phyloP scores from a whole-genome alignment of 92 coral and sea anemone species.

The Hydrozoanthus gracilis region DNA sequence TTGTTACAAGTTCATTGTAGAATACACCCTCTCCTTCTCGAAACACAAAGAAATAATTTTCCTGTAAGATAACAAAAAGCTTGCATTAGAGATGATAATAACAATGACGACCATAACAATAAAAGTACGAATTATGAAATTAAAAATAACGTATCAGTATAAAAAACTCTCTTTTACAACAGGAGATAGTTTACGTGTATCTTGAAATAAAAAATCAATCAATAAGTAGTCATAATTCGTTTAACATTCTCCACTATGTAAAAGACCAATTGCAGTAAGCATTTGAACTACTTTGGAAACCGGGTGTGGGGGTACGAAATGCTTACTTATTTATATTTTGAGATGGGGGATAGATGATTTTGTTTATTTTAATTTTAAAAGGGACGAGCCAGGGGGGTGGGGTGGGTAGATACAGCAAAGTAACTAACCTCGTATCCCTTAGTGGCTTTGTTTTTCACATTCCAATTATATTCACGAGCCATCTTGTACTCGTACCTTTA shows the following conservation, averaged over 20 bases:
- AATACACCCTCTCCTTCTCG: constrained; percentile 99
- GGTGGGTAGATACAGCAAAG: background rate
- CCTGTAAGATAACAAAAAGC: constrained; percentile 57
- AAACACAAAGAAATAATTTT: constrained; percentile 96
- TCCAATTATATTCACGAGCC: constrained; percentile 99
- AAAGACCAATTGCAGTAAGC: too few species aligned
- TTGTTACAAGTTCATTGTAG: constrained; percentile 94
- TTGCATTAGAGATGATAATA: background rate
- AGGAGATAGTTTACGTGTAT: too few species aligned
- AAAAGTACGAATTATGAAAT: background rate
- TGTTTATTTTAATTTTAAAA: too few species aligned
- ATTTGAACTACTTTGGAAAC: too few species aligned
- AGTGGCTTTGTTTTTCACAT: constrained; percentile 96
- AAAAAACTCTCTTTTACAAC: too few species aligned
- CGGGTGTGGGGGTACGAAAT: too few species aligned
- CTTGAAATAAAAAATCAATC: too few species aligned
- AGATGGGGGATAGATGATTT: too few species aligned
- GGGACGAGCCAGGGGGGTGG: background rate
- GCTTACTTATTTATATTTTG: too few species aligned
- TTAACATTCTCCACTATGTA: too few species aligned
- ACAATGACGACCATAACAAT: background rate
- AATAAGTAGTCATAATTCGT: too few species aligned
- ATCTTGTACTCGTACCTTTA: constrained; percentile 93
- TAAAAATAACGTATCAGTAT: background rate
- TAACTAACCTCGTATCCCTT: constrained; percentile 92